These are phyloP conservation scores for Trilocha varians DNA, from an alignment of 2,888 invertebrate genomes.

Conservation along the genomic window DNA sequence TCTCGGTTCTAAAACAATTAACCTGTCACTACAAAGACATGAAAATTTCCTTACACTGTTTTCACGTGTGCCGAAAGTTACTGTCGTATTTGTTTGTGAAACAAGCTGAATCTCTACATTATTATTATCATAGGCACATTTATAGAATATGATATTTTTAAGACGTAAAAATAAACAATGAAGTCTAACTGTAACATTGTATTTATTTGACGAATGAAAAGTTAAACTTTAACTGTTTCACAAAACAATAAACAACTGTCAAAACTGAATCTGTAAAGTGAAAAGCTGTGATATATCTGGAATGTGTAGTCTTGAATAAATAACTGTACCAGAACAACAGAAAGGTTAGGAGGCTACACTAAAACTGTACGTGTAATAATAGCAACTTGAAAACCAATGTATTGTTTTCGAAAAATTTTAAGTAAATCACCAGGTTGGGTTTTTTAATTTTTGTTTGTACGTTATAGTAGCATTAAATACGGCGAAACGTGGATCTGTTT, in stretches of 20 bases:
- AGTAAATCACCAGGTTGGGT: neutral
- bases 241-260: too few relatives aligned
- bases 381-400: neutral
- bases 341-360: neutral
- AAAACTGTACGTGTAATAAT: neutral
- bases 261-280: neutral
- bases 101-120: too few relatives aligned
- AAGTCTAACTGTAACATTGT: too few relatives aligned
- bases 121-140: too few relatives aligned
- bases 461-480: constrained; percentile 36
- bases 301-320: neutral
- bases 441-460: neutral
- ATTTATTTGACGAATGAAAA: neutral
- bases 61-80: neutral
- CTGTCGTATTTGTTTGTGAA: neutral
- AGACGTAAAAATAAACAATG: too few relatives aligned
- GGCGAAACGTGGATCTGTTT: constrained; percentile 48
- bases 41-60: neutral
- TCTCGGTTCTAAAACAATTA: constrained; percentile 1
- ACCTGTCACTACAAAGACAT: neutral
- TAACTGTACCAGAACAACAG: neutral
- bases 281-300: neutral
- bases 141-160: too few relatives aligned
- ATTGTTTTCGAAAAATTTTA: neutral
- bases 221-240: too few relatives aligned